These are phyloP conservation scores for Aphaenogaster ashmeadi DNA, from an alignment of 1,140 invertebrate genomes.

Conservation along the genomic window DNA sequence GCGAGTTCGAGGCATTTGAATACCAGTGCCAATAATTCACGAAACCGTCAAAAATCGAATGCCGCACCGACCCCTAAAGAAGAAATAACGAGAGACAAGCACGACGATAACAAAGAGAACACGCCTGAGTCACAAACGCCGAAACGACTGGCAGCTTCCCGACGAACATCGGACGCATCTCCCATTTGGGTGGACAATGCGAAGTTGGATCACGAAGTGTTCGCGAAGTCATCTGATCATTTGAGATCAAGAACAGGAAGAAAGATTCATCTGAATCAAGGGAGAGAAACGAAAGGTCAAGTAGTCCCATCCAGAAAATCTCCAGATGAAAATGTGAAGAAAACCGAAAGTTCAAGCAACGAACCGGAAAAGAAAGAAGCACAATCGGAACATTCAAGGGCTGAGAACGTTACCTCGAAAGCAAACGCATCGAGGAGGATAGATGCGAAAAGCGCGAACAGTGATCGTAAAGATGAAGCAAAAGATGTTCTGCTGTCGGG, in stretches of 20 bases:
- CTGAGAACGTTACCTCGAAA: constrained; percentile 17
- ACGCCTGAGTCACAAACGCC: background rate
- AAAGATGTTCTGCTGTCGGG: constrained; percentile 65
- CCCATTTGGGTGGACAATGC: background rate
- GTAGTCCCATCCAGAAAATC: constrained; percentile 55
- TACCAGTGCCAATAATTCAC: background rate
- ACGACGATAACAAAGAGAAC: constrained; percentile 1
- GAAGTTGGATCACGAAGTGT: constrained; percentile 62
- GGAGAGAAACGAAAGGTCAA: constrained; percentile 72
- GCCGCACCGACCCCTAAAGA: background rate
- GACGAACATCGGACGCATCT: constrained; percentile 10
- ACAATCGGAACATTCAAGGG: background rate
- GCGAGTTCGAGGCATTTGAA: constrained; percentile 15
- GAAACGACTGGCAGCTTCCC: background rate
- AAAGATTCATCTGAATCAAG: constrained; percentile 77
- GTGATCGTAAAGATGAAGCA: background rate
- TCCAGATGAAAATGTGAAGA: constrained; percentile 36
- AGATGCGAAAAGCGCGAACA: constrained; percentile 47
- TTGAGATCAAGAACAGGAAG: constrained; percentile 79
- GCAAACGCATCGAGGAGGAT: background rate
- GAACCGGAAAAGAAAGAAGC: background rate
- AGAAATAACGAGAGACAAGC: background rate
- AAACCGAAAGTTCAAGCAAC: background rate
- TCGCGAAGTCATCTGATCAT: constrained; percentile 61
- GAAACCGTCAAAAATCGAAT: constrained; percentile 16